Conservation (phyloP, 92 coral and sea anemone species). For the Desmophyllum pertusum region DNA sequence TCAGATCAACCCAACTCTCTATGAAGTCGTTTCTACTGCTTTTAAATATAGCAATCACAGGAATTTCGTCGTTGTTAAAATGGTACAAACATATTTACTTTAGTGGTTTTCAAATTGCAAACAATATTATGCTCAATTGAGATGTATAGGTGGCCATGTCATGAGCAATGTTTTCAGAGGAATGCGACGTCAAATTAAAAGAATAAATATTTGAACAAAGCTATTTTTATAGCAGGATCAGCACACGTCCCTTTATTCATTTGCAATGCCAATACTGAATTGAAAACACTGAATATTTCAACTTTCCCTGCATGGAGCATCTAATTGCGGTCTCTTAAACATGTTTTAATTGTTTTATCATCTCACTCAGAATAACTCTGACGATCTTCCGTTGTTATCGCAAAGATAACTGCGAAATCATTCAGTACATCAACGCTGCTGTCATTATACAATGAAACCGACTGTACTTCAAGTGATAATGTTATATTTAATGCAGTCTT, state of each 20-base stretch:
- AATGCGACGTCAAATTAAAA: not conserved
- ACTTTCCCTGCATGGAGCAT: not conserved
- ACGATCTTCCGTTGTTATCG: not conserved
- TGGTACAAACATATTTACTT: slow-evolving; percentile 1
- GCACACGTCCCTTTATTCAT: not conserved
- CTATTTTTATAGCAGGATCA: not conserved
- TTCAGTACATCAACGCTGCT: not conserved
- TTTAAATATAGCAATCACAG: not conserved
- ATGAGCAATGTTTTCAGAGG: not conserved
- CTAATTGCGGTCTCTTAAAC: not conserved
- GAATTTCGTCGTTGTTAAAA: not conserved
- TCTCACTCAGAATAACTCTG: not conserved
- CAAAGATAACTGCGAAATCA: not conserved
- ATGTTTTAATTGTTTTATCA: slow-evolving; percentile 1
- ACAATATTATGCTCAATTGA: not conserved
- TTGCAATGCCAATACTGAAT: not conserved
- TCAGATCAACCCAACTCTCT: too few species aligned
- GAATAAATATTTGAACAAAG: slow-evolving; percentile 11
- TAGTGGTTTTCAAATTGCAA: not conserved
- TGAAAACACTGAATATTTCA: not conserved
- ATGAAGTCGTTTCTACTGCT: not conserved
- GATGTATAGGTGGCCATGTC: not conserved
- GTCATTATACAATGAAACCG: not conserved
- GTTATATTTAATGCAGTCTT: slow-evolving; percentile 8
- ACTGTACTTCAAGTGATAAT: not conserved